Evolutionary conservation across 2,797 vertebrate species (phyloP).

Genomic region (Amazona ochrocephala): DNA sequence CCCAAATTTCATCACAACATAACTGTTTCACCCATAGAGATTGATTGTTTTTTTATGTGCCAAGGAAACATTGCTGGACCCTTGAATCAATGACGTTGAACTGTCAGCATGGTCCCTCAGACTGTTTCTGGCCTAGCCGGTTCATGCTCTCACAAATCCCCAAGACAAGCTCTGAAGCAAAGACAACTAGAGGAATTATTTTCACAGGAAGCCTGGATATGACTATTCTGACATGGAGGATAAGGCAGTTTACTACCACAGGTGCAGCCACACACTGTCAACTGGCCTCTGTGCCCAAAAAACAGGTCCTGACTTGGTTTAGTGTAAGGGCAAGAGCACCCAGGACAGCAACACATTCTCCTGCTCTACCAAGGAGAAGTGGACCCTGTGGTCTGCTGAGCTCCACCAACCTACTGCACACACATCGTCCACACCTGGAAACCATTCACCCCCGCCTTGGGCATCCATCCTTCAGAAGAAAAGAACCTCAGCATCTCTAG

Average conservation of each 20-base stretch:
- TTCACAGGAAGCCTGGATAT: background rate
- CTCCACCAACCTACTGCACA: background rate
- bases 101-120: background rate
- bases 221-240: background rate
- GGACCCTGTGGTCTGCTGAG: background rate
- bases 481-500: background rate
- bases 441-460: background rate
- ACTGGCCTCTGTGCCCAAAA: background rate
- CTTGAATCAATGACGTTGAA: background rate
- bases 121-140: background rate
- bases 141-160: background rate
- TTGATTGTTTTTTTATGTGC: background rate
- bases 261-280: background rate
- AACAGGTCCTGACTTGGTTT: background rate
- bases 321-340: background rate
- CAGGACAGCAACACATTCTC: background rate
- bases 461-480: background rate
- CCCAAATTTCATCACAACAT: background rate
- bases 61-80: background rate
- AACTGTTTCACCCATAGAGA: background rate
- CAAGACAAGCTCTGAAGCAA: background rate
- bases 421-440: background rate
- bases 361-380: background rate
- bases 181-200: background rate
- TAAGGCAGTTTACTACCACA: accelerated